Base-by-base conservation (phyloP, 2,113 vertebrate genomes). In the Solea solea region DNA sequence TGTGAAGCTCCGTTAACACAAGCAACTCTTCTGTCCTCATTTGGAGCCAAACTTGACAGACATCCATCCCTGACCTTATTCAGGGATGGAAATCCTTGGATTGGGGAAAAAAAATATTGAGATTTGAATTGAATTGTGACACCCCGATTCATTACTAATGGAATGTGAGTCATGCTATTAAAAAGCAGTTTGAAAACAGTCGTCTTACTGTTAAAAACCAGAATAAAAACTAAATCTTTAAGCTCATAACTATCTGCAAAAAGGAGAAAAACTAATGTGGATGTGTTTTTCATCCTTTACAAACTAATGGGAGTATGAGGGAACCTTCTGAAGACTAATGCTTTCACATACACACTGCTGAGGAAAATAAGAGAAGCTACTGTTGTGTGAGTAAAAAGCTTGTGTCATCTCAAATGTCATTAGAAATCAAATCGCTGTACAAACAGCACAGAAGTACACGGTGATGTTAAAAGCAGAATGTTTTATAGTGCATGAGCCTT, bases 291-390 rank as follows among this genome's bases (percentile, higher is more conserved):
- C 34, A 62, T 59, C 45, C 45, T 44, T 80, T 58, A 42, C 48
- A 84, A 55, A 63, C 55, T 76, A 60, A 54, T 60, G 69, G 77
- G 60, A 74, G 74, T 74, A 79, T 77, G 61, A 65, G 49, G 62
- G 62, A 69, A 84, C 63, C 88, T 90, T 90, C 82, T 86, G 82
- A 82, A 80, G 68, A 84, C 84, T 83, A 88, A 89, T 89, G 86
- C 88, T 80, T 78, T 87, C 89, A 80, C 85, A 86, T 83, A 87
- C 84, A 73, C 78, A 77, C 72, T 55, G 81, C 64, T 5, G n/a
- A 68, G 63, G 80, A 81, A 71, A 81, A 60, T 34, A 25, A 51
- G 66, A 57, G 78, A 76, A 86, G 74, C 25, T 78, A 70, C 69
- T 82, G 82, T 59, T 78, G 81, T 81, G 70, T 79, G 66, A 78